phyloP scores from a whole-genome alignment of 2,888 invertebrate genomes.

The Metalampra italica region DNA sequence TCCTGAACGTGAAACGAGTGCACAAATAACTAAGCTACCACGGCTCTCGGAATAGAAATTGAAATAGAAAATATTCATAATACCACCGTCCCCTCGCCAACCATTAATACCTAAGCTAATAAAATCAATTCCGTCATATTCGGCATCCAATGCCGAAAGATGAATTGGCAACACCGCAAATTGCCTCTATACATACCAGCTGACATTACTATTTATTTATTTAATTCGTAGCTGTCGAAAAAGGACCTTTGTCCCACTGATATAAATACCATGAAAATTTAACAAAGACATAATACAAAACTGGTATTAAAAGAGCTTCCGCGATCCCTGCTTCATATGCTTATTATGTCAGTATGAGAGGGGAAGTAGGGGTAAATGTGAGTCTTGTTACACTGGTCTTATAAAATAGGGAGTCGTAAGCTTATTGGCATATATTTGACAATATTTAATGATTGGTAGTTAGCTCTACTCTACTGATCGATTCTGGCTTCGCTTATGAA shows the following conservation, averaged over 20 bases:
- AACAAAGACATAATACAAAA: background rate
- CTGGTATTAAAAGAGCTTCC: background rate
- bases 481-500: no score
- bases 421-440: conserved; percentile 26
- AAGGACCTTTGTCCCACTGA: conserved; percentile 11
- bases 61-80: conserved; percentile 1
- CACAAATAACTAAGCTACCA: no score
- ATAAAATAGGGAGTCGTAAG: conserved; percentile 24
- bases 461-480: background rate
- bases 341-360: background rate
- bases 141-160: conserved; percentile 51
- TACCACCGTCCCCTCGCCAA: background rate
- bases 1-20: no score
- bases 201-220: conserved; percentile 29
- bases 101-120: conserved; percentile 26
- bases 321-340: background rate
- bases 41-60: no score
- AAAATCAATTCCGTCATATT: conserved; percentile 50
- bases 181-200: conserved; percentile 35
- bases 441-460: conserved; percentile 35
- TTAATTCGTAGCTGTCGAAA: conserved; percentile 17
- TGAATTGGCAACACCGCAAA: conserved; percentile 63
- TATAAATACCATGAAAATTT: background rate
- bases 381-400: conserved; percentile 16
- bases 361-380: background rate